phyloP scores from a whole-genome alignment of 2,888 invertebrate genomes.

The Cheilosia urbana region DNA sequence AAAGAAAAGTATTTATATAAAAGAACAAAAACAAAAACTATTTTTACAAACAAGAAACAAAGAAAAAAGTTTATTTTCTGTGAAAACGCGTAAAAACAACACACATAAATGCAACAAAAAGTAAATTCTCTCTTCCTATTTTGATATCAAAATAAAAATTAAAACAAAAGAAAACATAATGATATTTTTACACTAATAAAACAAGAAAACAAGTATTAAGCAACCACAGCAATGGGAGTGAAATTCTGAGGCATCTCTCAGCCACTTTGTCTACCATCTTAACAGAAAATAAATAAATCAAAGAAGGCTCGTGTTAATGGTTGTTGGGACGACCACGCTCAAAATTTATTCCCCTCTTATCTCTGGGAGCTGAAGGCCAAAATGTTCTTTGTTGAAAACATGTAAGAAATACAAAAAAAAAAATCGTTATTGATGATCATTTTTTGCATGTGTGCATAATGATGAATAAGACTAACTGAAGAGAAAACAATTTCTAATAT shows the following conservation, averaged over 20 bases:
- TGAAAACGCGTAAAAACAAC: conserved; percentile 51
- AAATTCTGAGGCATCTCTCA: conserved; percentile 45
- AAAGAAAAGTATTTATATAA: conserved; percentile 55
- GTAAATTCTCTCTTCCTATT: conserved; percentile 77
- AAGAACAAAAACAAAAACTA: conserved; percentile 71
- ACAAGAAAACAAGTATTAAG: conserved; percentile 37
- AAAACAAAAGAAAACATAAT: conserved; percentile 68
- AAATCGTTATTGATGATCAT: conserved; percentile 30
- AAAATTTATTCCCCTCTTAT: conserved; percentile 34
- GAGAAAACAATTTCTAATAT: conserved; percentile 4
- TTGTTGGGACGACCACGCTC: conserved; percentile 53
- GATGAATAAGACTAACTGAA: conserved; percentile 17
- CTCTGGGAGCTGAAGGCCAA: conserved; percentile 4
- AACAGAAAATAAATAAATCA: conserved; percentile 14
- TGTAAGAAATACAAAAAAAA: background rate
- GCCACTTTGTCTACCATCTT: conserved; percentile 19
- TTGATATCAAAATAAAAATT: conserved; percentile 74
- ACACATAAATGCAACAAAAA: conserved; percentile 64
- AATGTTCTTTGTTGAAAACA: conserved; percentile 36
- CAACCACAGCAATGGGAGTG: conserved; percentile 54
- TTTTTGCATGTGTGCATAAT: conserved; percentile 35
- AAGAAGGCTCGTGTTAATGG: conserved; percentile 66
- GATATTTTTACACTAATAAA: conserved; percentile 68
- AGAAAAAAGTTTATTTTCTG: conserved; percentile 60
- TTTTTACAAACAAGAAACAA: conserved; percentile 72